phyloP scores from a whole-genome alignment of 2,113 vertebrate species.

The Vulpes ferrilata region DNA sequence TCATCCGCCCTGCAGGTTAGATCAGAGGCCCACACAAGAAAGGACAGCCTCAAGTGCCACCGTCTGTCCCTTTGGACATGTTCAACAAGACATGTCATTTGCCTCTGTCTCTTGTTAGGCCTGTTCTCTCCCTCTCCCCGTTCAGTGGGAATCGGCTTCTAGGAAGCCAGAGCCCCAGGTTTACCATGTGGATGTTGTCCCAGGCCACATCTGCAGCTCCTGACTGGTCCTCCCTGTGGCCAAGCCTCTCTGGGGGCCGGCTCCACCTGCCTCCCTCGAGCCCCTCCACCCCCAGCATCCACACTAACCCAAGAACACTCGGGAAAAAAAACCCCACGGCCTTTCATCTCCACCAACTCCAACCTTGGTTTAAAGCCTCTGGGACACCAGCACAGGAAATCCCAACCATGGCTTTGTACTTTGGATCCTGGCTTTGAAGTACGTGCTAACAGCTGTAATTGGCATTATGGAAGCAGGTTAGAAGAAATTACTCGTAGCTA shows the following conservation, averaged over 20 bases:
- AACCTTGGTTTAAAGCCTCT: constrained; percentile 55
- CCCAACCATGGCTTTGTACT: constrained; percentile 1
- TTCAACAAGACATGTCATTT: background rate
- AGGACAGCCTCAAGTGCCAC: background rate
- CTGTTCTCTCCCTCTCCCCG: background rate
- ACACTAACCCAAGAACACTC: background rate
- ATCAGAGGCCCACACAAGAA: background rate
- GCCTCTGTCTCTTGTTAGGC: background rate
- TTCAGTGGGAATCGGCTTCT: background rate
- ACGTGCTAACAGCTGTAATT: constrained; percentile 51
- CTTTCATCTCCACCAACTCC: constrained; percentile 48
- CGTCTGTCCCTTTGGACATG: background rate
- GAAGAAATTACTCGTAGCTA: constrained; percentile 62
- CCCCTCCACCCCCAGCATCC: background rate
- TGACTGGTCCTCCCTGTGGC: background rate
- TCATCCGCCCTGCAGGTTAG: background rate
- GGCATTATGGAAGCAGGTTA: constrained; percentile 64
- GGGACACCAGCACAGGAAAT: constrained; percentile 43
- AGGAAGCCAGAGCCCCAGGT: background rate
- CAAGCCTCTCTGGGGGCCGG: background rate
- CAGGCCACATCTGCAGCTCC: background rate
- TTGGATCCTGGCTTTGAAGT: constrained; percentile 69
- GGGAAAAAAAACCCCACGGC: background rate
- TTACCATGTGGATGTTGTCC: background rate
- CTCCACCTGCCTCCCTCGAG: background rate